Evolutionary conservation across 2,113 vertebrate genomes (phyloP).

Genomic region (Calypte anna): DNA sequence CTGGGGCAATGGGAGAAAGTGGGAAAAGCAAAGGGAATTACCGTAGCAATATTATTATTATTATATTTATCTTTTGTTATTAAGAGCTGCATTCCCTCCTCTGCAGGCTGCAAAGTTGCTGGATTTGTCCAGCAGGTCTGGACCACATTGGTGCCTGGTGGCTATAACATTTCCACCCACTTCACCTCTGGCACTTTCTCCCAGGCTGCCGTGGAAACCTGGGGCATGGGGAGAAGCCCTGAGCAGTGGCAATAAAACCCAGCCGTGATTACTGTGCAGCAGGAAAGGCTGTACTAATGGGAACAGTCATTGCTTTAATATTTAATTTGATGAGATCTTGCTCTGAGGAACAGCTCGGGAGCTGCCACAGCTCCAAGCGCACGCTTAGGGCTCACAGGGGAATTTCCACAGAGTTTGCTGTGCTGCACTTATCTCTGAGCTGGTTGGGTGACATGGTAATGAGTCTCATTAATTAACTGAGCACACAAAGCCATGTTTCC

Average conservation of each 20-base stretch:
- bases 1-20: neutral
- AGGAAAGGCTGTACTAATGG: neutral
- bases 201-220: accelerated
- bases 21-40: accelerated
- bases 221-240: neutral
- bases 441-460: neutral
- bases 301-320: neutral
- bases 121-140: neutral
- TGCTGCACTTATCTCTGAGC: neutral
- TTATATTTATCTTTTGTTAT: too few species aligned
- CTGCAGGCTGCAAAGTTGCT: neutral
- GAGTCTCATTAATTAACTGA: neutral
- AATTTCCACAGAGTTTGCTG: neutral
- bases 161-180: neutral
- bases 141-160: neutral
- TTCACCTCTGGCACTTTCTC: neutral
- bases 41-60: too few species aligned
- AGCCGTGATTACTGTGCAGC: neutral
- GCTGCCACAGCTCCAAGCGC: neutral
- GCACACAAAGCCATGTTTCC: neutral
- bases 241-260: neutral
- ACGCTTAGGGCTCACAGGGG: accelerated
- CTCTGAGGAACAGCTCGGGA: neutral
- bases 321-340: neutral
- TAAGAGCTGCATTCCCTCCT: neutral